Conservation (phyloP, 2,797 vertebrate genomes). For the Crax fasciolata region DNA sequence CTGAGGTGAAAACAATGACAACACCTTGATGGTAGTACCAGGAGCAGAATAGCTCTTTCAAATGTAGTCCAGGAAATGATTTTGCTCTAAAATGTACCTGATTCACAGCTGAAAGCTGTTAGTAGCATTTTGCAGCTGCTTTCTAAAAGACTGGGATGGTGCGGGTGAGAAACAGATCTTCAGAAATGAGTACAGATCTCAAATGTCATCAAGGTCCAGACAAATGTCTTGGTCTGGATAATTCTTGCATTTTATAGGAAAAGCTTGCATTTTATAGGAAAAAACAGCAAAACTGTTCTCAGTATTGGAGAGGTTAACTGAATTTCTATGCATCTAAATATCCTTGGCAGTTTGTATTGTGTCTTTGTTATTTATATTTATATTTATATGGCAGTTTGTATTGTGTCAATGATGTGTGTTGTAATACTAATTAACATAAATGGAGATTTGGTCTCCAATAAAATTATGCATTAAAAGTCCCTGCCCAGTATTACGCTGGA, state of each 20-base stretch:
- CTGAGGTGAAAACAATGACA: neutral
- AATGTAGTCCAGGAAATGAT: neutral
- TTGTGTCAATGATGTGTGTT: neutral
- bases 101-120: neutral
- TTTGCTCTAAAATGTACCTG: neutral
- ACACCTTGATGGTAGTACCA: neutral
- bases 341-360: constrained; percentile 17
- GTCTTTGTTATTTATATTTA: neutral
- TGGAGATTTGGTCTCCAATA: neutral
- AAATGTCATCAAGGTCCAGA: neutral
- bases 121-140: constrained; percentile 23
- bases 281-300: neutral
- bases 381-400: neutral
- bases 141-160: neutral
- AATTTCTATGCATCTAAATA: constrained; percentile 25
- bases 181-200: neutral
- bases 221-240: neutral
- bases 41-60: neutral
- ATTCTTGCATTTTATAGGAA: neutral
- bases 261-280: neutral
- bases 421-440: neutral
- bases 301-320: neutral
- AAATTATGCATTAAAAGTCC: neutral
- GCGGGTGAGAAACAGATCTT: neutral
- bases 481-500: neutral